Base-by-base conservation (phyloP, 2,888 invertebrate genomes). In the Epsilonema sp. region DNA sequence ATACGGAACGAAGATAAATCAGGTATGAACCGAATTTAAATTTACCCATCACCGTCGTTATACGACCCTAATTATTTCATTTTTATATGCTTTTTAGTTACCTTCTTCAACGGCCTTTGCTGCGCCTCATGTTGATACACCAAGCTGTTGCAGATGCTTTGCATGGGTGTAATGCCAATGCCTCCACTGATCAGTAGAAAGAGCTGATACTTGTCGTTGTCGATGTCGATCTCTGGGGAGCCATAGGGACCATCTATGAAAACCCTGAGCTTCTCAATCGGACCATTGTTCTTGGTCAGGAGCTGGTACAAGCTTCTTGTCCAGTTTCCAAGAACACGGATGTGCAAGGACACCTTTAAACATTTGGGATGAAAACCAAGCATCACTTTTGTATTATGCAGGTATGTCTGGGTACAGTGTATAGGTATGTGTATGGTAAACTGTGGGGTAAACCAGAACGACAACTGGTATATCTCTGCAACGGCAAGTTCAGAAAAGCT, bases 271-370 rank as follows among this genome's bases (percentile, higher is more conserved):
- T 20, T 16, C 25, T 4, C 25, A 3, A 11, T 8, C n/a, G 26
- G 25, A 4, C 26, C 26, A 8, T 3, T 20, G 4, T 36, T 44
- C 3, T n/a, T 25, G 3, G 26, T 26, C 4, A 24, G 2, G 13
- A 44, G 8, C 1, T 76, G 74, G 62, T 84, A 80, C 0, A 89
- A 70, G 1, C 80, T 74, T 64, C 83, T 84, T 0, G 87, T 89
- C 90, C 90, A 92, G 67, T 87, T 78, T 1, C 90, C 90, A 2
- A 85, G 85, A 0, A 80, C 86, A 52, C 89, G 76, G 51, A 92
- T 81, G 65, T 90, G 90, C 0, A 90, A 73, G 83, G 86, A 87
- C 67, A 90, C 77, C 45, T 45, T 4, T 2, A 45, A 43, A n/a
- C n/a, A n/a, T n/a, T n/a, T n/a, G n/a, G n/a, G n/a, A n/a, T n/a